Conservation (phyloP, 2,797 vertebrate species). For the Chloroceryle amazona region DNA sequence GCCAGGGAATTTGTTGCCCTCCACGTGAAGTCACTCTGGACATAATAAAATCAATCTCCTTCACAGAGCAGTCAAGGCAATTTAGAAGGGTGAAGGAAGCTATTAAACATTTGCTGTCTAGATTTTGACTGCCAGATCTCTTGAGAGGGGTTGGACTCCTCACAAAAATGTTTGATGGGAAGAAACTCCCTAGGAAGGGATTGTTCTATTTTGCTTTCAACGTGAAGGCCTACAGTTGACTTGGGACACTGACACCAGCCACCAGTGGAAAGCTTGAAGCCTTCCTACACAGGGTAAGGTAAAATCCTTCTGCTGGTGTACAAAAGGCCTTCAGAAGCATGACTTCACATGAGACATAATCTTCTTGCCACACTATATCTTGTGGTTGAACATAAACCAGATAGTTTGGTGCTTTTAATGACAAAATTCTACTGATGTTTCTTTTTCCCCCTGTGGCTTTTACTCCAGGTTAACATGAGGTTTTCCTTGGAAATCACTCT, state of each 20-base stretch:
- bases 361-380: neutral
- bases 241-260: constrained; percentile 38
- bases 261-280: neutral
- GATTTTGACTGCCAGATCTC: constrained; percentile 48
- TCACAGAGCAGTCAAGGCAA: neutral
- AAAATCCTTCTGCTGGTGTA: neutral
- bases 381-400: neutral
- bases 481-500: constrained; percentile 1
- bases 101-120: constrained; percentile 7
- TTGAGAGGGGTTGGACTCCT: constrained; percentile 11
- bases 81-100: neutral
- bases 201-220: constrained; percentile 54
- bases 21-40: neutral
- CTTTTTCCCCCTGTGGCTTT: neutral
- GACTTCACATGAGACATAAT: neutral
- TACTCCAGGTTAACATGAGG: neutral
- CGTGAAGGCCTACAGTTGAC: constrained; percentile 39
- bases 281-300: neutral
- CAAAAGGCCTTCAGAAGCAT: neutral
- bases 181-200: constrained; percentile 45
- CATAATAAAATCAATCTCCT: neutral
- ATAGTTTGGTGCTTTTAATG: constrained; percentile 6
- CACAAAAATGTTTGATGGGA: constrained; percentile 55
- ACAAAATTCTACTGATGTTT: neutral
- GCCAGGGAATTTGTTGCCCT: neutral